These are phyloP conservation scores for Formica selysi DNA, from an alignment of 1,140 invertebrate genomes.

Conservation along the genomic window DNA sequence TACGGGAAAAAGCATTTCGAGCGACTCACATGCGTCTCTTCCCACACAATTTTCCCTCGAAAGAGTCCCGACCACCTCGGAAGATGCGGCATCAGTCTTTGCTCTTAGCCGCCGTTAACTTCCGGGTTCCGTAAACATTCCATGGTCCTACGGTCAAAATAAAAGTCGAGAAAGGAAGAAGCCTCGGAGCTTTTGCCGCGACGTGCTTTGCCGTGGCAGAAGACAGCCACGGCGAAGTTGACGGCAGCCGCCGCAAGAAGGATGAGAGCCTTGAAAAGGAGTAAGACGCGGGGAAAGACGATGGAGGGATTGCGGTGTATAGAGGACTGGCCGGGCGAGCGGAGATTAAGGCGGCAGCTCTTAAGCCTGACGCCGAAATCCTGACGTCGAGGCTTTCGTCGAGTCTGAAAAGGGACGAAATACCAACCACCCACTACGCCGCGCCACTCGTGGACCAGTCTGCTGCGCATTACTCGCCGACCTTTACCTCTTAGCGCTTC, in stretches of 20 bases:
- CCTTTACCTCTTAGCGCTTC: conserved; percentile 60
- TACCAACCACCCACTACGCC: conserved; percentile 60
- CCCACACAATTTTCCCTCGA: conserved; percentile 19
- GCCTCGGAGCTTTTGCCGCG: conserved; percentile 44
- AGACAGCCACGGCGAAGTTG: conserved; percentile 41
- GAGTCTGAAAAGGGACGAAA: conserved; percentile 73
- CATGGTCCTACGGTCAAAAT: conserved; percentile 43
- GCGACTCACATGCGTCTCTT: conserved; percentile 45
- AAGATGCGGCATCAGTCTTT: conserved; percentile 51
- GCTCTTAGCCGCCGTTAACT: conserved; percentile 65
- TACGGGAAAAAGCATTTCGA: conserved; percentile 3
- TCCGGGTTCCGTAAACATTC: conserved; percentile 65
- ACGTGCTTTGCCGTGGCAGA: conserved; percentile 34
- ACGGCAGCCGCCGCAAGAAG: conserved; percentile 36
- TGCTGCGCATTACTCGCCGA: conserved; percentile 77
- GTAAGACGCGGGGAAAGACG: conserved; percentile 40
- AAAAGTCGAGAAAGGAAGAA: conserved; percentile 42
- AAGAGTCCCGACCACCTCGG: conserved; percentile 6
- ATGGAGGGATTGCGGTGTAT: conserved; percentile 66
- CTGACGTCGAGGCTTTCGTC: conserved; percentile 65
- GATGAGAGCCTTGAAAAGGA: conserved; percentile 52
- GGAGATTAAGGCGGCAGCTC: conserved; percentile 77
- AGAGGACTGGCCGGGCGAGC: conserved; percentile 72
- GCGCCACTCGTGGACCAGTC: conserved; percentile 70
- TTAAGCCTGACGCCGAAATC: conserved; percentile 74